A percentile compares a stretch with the other conserved stretches of the same genome.
Conservation (phyloP, 2,888 invertebrate species). For the Mycalesis mineus region DNA sequence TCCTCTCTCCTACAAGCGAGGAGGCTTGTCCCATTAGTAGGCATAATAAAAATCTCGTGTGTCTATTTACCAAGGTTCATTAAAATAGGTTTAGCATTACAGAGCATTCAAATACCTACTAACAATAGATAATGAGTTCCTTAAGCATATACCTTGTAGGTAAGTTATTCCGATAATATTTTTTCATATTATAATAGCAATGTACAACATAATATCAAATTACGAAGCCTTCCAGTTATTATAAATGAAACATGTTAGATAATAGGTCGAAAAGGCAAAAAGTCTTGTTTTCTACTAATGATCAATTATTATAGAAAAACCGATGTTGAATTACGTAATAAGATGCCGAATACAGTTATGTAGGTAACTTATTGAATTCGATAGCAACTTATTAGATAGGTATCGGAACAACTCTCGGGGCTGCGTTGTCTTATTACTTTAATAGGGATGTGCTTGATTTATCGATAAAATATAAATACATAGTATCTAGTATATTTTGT, state of each 20-base stretch:
- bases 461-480: neutral
- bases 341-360: conserved; percentile 2
- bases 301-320: conserved; percentile 11
- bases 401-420: conserved; percentile 21
- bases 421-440: conserved; percentile 18
- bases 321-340: neutral
- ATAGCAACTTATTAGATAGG: conserved; percentile 20
- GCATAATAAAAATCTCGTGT: too few species aligned
- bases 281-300: conserved; percentile 5
- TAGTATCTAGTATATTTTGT: too few species aligned
- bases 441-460: conserved; percentile 12
- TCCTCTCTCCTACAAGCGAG: too few species aligned
- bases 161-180: too few species aligned
- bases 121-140: too few species aligned
- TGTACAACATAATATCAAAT: neutral
- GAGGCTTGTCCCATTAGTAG: too few species aligned
- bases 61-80: too few species aligned
- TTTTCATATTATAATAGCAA: too few species aligned
- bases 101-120: too few species aligned
- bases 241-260: neutral
- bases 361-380: conserved; percentile 6
- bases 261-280: neutral
- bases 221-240: neutral
- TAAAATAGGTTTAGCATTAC: too few species aligned
- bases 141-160: too few species aligned